Base-by-base conservation (phyloP, 1,140 invertebrate species). In the Listronotus bonariensis region DNA sequence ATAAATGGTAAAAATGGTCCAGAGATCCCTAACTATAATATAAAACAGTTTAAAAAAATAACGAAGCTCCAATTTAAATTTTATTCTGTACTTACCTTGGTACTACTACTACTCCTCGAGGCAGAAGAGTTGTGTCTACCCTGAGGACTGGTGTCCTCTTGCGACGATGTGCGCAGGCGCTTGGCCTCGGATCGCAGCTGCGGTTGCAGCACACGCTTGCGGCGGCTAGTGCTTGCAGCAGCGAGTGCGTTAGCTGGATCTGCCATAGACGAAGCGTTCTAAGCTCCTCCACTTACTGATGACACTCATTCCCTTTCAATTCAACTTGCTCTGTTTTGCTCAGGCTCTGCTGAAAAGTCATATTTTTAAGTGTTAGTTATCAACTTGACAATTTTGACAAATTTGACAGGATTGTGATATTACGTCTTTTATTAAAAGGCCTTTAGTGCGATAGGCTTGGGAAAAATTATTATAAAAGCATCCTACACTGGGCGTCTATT, bases 251-350 rank as follows among this genome's bases (percentile, higher is more conserved):
- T 78, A 79, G 73, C 77, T 77, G 76, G 73, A 77, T 78, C 76
- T 76, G 78, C 78, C 77, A 78, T 79, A 78, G 78, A 78, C 77
- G 76, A 76, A 77, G 71, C 68, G 75, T 76, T 76, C 73, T 70
- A 72, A 69, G 72, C 72, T 70, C 74, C 71, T 71, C 74, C 72
- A 73, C 73, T 74, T 76, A 75, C 68, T 70, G 74, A 72, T 69
- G 73, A 77, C 77, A 76, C 74, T 72, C 77, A 78, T 78, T 78
- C 72, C 76, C 77, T 74, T 72, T 42, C 69, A 57, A 72, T 74
- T 76, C 71, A 64, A 68, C 71, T 69, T 57, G 67, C 68, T 71
- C 65, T 41, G 55, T 11, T 51, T 59, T 62, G 68, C 26, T 59
- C 58, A 69, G 65, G 67, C 63, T 67, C 38, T 51, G 64, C 69